Evolutionary conservation across 2,797 vertebrate genomes (phyloP).

Genomic region (Anabacerthia variegaticeps): DNA sequence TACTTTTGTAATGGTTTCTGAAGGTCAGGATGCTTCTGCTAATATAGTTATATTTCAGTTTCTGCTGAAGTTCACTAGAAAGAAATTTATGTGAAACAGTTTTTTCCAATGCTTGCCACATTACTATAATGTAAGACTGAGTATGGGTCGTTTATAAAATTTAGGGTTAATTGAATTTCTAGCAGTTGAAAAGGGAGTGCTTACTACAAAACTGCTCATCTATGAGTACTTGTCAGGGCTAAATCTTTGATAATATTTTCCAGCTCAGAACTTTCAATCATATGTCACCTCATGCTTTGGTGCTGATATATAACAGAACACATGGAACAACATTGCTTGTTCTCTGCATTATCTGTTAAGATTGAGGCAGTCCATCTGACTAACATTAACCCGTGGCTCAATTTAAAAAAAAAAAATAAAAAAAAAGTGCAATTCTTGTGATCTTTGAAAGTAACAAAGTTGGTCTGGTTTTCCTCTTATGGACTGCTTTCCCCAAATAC

Average conservation of each 20-base stretch:
- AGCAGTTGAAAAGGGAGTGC: neutral
- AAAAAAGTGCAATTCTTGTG: neutral
- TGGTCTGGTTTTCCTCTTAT: neutral
- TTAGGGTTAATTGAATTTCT: neutral
- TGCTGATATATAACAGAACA: neutral
- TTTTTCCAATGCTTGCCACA: neutral
- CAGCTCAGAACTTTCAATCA: neutral
- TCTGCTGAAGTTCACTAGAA: neutral
- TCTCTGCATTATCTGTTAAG: neutral
- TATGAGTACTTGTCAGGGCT: neutral
- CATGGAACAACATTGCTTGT: neutral
- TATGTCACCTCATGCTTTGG: rapidly evolving
- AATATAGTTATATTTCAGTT: neutral
- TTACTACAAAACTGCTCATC: neutral
- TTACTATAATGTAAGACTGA: neutral
- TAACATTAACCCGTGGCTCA: neutral
- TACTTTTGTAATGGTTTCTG: neutral
- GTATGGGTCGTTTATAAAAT: neutral
- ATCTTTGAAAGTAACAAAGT: neutral
- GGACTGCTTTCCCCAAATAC: neutral
- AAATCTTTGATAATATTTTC: neutral
- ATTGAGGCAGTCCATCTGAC: neutral
- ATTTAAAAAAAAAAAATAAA: neutral
- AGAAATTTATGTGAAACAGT: neutral
- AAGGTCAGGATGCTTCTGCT: neutral